Conservation (phyloP, 2,113 vertebrate species). For the Toxotes chatareus region DNA sequence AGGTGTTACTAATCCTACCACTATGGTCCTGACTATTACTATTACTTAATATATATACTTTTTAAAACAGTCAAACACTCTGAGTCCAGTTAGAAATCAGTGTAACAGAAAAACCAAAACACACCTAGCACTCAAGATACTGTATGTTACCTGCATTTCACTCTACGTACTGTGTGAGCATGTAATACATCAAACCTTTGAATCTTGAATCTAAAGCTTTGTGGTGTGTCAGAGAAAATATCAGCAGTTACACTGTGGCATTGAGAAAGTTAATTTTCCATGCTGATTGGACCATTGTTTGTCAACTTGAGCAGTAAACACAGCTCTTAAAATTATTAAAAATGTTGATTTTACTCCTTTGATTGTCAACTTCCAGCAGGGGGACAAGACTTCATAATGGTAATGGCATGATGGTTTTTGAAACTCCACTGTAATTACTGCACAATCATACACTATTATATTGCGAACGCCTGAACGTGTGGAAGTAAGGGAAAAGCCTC, state of each 20-base stretch:
- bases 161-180: neutral
- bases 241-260: neutral
- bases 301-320: neutral
- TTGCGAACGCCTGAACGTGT: neutral
- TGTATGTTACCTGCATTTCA: neutral
- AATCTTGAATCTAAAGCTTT: neutral
- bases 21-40: neutral
- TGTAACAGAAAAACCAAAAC: too few species aligned
- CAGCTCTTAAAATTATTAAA: neutral
- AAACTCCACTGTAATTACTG: slow-evolving; percentile 1
- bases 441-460: neutral
- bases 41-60: neutral
- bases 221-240: too few species aligned
- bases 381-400: neutral
- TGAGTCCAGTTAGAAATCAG: too few species aligned
- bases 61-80: too few species aligned
- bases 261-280: neutral
- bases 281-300: neutral
- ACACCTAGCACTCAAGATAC: too few species aligned
- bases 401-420: neutral
- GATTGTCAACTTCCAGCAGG: neutral
- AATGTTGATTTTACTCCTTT: neutral
- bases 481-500: neutral
- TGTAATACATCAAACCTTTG: neutral
- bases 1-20: too few species aligned